These are phyloP conservation scores for Leptarthrus brevirostris DNA, from an alignment of 2,888 invertebrate genomes.

Conservation along the genomic window DNA sequence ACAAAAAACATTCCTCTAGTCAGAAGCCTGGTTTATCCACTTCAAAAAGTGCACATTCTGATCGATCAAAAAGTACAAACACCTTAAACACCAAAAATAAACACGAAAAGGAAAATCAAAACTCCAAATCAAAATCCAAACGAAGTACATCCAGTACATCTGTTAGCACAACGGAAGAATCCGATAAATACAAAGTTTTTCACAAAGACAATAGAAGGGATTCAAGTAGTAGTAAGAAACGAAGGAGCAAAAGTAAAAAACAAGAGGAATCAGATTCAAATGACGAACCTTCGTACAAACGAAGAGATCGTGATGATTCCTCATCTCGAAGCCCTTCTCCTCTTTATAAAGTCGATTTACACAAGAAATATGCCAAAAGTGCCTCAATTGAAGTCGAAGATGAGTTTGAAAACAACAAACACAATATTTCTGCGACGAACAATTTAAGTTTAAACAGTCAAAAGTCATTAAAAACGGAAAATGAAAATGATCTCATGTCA, in stretches of 20 bases:
- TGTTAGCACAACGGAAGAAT: slow-evolving; percentile 9
- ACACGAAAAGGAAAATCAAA: slow-evolving; percentile 69
- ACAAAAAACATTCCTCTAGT: slow-evolving; percentile 54
- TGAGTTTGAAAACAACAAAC: slow-evolving; percentile 56
- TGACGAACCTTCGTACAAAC: slow-evolving; percentile 6
- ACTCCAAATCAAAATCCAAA: slow-evolving; percentile 58
- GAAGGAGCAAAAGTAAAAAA: slow-evolving; percentile 65
- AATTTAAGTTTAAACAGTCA: slow-evolving; percentile 9
- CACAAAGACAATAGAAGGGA: slow-evolving; percentile 34
- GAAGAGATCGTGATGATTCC: background rate
- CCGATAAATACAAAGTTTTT: slow-evolving; percentile 5
- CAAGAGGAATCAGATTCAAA: slow-evolving; percentile 56
- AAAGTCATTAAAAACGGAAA: slow-evolving; percentile 42
- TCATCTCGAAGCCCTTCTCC: slow-evolving; percentile 64
- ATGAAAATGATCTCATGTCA: slow-evolving; percentile 62
- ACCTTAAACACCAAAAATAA: slow-evolving; percentile 67
- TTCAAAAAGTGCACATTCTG: slow-evolving; percentile 38
- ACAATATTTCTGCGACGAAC: slow-evolving; percentile 5
- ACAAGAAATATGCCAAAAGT: slow-evolving; percentile 67
- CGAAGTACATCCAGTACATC: background rate
- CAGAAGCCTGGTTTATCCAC: slow-evolving; percentile 17
- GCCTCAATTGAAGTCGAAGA: slow-evolving; percentile 62
- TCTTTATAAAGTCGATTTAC: slow-evolving; percentile 65
- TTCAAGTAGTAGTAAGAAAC: slow-evolving; percentile 61
- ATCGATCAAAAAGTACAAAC: slow-evolving; percentile 59